Evolutionary conservation across 2,113 vertebrate species (phyloP), one percentile per base, ranked within the genome.

Genomic region (Setophaga coronata): DNA sequence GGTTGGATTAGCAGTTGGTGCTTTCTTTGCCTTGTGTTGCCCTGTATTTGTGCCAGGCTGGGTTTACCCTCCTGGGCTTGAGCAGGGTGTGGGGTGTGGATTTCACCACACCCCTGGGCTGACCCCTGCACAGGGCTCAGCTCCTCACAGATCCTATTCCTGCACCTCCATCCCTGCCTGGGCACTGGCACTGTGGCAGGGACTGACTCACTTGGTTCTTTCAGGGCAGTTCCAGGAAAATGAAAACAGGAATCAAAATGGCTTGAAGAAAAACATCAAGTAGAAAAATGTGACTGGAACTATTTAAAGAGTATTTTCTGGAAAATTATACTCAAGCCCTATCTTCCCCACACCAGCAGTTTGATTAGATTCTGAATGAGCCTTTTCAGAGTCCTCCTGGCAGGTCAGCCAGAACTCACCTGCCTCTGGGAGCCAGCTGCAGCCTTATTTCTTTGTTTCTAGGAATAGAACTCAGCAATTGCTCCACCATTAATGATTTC

Each of bases 401-500:
- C 15, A 78, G 93, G 93, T 71, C 93, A 90, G 65, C 34, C 69
- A 74, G 61, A 34, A 33, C 47, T 17, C 54, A 62, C 88, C 82
- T 87, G 73, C 82, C 56, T n/a, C 70, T 84, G 69, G 58, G 81
- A 93, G 70, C 69, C 85, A 70, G 73, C 78, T 74, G 53, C 13
- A 78, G 60, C 50, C 56, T 60, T 42, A 24, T 34, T 71, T 45
- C 70, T 53, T 85, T 90, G 65, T 90, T 93, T 86, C 71, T 82
- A 72, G 82, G 86, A 87, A 21, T 3, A 80, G 66, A 82, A 76
- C 79, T 69, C 74, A 62, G 87, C 80, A 87, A 61, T 57, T 38
- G 26, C 33, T 88, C 67, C 67, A 71, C 60, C n/a, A n/a, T 82
- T 96, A 92, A 82, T 48, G 66, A 34, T 94, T 94, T 72, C 80